Evolutionary conservation across 2,888 invertebrate genomes (phyloP).

Genomic region (Lacanobia oleracea): DNA sequence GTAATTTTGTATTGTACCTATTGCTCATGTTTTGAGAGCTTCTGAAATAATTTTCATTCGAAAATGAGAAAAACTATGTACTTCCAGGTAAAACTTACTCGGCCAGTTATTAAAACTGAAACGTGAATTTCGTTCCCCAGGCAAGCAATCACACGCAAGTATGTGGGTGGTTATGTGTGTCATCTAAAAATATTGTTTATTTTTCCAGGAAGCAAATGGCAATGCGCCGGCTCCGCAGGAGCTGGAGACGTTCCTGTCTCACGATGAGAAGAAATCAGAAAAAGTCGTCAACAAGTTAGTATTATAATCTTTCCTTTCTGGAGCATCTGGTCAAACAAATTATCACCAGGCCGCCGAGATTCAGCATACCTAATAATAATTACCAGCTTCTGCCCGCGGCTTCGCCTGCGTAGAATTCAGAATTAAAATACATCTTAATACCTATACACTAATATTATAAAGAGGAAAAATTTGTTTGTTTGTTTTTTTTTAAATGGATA

Average conservation of each 20-base stretch:
- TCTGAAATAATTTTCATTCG: too few species aligned
- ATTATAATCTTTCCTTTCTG: neutral
- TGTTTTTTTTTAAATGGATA: too few species aligned
- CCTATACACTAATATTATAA: too few species aligned
- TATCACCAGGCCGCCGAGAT: neutral
- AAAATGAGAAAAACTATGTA: too few species aligned
- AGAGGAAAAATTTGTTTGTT: too few species aligned
- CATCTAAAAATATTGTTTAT: slow-evolving; percentile 29
- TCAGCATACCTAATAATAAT: too few species aligned
- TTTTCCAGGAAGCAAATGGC: slow-evolving; percentile 84
- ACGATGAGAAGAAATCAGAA: slow-evolving; percentile 91
- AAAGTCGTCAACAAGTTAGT: slow-evolving; percentile 89
- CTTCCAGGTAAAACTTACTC: neutral
- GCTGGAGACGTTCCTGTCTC: slow-evolving; percentile 95
- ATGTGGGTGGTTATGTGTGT: slow-evolving; percentile 3
- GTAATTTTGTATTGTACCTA: too few species aligned
- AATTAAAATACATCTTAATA: too few species aligned
- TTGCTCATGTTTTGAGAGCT: too few species aligned
- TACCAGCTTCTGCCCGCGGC: too few species aligned
- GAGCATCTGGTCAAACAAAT: neutral
- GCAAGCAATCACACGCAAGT: slow-evolving; percentile 2
- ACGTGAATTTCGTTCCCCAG: neutral
- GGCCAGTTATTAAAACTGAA: neutral
- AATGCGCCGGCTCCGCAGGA: slow-evolving; percentile 91
- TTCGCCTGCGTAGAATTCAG: too few species aligned